Percentiles rank a stretch among this genome's conserved stretches.
phyloP scores from a whole-genome alignment of 1,140 invertebrate species.

The Diuraphis noxia region DNA sequence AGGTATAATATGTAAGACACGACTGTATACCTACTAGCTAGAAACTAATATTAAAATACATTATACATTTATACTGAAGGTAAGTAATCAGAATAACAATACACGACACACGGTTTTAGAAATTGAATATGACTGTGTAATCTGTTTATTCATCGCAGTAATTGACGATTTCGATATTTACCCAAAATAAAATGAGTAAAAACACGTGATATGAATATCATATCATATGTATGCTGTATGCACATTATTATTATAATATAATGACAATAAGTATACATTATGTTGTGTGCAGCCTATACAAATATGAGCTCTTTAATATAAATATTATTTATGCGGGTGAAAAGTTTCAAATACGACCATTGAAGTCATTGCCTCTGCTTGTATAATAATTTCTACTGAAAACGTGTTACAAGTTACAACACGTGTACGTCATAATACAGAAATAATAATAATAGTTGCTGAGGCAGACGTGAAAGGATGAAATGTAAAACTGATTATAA shows the following conservation, averaged over 20 bases:
- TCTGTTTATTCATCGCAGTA: neutral
- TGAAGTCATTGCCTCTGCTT: neutral
- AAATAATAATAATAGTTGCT: neutral
- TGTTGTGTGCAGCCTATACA: neutral
- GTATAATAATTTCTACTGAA: neutral
- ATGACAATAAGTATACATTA: too few species aligned
- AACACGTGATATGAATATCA: neutral
- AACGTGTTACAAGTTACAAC: too few species aligned
- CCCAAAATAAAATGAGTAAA: neutral
- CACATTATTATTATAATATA: neutral
- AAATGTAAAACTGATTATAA: neutral
- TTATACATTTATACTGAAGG: too few species aligned
- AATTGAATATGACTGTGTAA: neutral
- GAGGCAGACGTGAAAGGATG: neutral
- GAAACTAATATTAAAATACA: constrained; percentile 5
- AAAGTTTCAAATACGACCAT: neutral
- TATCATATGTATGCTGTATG: neutral
- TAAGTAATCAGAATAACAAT: neutral
- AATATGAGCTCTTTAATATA: neutral
- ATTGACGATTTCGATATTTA: neutral
- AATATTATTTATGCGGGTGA: neutral
- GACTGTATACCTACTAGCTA: neutral
- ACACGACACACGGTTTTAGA: neutral
- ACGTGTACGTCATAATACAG: neutral
- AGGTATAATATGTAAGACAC: neutral